phyloP scores from a whole-genome alignment of 2,888 invertebrate species.

The Carabus problematicus region DNA sequence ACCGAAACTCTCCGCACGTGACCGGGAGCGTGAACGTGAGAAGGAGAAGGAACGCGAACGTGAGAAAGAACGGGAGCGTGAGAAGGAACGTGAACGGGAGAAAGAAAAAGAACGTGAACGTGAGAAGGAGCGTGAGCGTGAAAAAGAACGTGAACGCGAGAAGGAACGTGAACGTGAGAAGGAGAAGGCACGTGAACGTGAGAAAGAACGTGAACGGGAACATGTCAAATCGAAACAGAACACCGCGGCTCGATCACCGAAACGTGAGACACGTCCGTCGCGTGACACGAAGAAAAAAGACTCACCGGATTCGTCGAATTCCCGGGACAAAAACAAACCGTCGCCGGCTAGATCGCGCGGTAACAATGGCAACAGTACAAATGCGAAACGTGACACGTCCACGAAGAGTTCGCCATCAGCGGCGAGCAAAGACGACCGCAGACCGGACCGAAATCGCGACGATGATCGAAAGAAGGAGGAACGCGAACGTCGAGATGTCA shows the following conservation, averaged over 20 bases:
- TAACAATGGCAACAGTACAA: conserved; percentile 48
- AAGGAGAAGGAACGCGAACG: conserved; percentile 60
- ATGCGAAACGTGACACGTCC: conserved; percentile 49
- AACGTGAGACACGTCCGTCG: conserved; percentile 52
- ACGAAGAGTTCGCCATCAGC: conserved; percentile 57
- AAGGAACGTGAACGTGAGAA: conserved; percentile 54
- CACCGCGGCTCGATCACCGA: conserved; percentile 55
- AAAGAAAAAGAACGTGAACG: conserved; percentile 57
- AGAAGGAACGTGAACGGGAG: conserved; percentile 56
- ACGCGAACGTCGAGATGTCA: conserved; percentile 62
- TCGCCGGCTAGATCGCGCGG: conserved; percentile 54
- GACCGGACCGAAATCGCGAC: conserved; percentile 49
- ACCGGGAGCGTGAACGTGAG: conserved; percentile 58
- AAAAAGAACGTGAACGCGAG: conserved; percentile 63
- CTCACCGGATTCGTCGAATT: conserved; percentile 58
- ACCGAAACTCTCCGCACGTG: conserved; percentile 55
- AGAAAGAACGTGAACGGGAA: conserved; percentile 51
- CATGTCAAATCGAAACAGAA: conserved; percentile 49
- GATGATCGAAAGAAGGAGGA: conserved; percentile 57
- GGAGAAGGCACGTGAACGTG: conserved; percentile 52
- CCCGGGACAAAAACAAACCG: conserved; percentile 54
- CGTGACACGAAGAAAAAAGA: conserved; percentile 56
- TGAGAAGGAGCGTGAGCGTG: conserved; percentile 63
- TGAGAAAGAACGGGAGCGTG: conserved; percentile 57
- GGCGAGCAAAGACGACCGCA: conserved; percentile 59